These are phyloP conservation scores for Dasypolia templi DNA, from an alignment of 2,888 invertebrate genomes.

Conservation along the genomic window DNA sequence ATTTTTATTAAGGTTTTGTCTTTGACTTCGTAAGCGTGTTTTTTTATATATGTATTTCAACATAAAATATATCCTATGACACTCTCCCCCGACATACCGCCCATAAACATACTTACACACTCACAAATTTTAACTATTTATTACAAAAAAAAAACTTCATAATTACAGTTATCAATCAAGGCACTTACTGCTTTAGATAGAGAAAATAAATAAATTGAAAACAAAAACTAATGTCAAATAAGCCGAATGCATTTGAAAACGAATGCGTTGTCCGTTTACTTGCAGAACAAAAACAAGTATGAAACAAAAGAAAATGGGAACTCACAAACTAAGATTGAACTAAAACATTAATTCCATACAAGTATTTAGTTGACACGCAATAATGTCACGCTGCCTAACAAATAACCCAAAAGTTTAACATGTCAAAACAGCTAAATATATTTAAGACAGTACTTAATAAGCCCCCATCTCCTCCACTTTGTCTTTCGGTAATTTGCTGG, in stretches of 20 bases:
- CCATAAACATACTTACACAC: too few species aligned
- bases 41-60: too few species aligned
- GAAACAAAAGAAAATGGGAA: neutral
- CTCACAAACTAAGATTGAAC: neutral
- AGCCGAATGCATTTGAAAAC: too few species aligned
- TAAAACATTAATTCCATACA: neutral
- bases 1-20: neutral
- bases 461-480: too few species aligned
- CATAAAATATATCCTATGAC: neutral
- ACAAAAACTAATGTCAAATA: too few species aligned
- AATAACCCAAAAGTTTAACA: conserved; percentile 16
- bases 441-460: neutral
- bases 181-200: too few species aligned
- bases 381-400: neutral
- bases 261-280: too few species aligned
- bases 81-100: neutral
- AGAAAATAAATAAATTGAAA: too few species aligned
- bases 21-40: neutral
- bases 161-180: too few species aligned
- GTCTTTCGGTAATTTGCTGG: neutral
- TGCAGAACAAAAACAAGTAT: neutral
- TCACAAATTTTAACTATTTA: too few species aligned
- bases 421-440: neutral
- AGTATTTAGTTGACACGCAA: neutral
- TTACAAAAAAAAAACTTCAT: too few species aligned